These are phyloP conservation scores for Adrianichthys oophorus DNA, from an alignment of 2,797 vertebrate species.

Conservation along the genomic window DNA sequence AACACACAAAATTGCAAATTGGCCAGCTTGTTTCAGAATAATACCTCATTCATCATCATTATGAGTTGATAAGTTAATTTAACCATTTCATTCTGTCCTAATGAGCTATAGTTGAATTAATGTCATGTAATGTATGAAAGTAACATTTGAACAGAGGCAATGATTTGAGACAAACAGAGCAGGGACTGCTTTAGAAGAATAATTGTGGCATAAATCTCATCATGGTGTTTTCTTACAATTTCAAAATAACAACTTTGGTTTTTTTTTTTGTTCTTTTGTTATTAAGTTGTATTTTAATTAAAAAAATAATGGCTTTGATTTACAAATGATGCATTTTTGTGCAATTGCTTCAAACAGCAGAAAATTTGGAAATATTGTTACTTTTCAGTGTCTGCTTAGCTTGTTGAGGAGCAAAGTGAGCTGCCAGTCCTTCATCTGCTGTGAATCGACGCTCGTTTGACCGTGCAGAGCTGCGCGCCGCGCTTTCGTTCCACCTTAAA, in stretches of 20 bases:
- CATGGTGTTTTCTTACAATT: conserved; percentile 81
- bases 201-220: conserved; percentile 95
- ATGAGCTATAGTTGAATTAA: conserved; percentile 99
- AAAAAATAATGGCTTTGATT: no score
- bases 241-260: conserved; percentile 58
- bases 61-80: conserved; percentile 99
- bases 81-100: conserved; percentile 99
- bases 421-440: conserved; percentile 49
- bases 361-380: neutral
- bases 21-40: conserved; percentile 99
- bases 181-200: conserved; percentile 86
- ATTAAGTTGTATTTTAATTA: neutral
- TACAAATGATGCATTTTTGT: no score
- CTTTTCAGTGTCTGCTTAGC: conserved; percentile 18
- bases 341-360: no score
- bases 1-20: conserved; percentile 99
- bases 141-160: conserved; percentile 99
- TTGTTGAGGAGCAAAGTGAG: conserved; percentile 29
- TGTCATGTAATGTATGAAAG: conserved; percentile 99
- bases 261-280: neutral
- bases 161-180: conserved; percentile 99
- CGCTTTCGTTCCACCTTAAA: conserved; percentile 89
- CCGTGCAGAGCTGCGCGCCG: conserved; percentile 43
- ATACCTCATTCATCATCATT: conserved; percentile 99
- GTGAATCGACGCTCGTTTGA: conserved; percentile 47